A percentile compares a stretch with the other conserved stretches of the same genome.
These are phyloP conservation scores for Natrix natrix DNA, from an alignment of 2,797 vertebrate species.

Conservation along the genomic window DNA sequence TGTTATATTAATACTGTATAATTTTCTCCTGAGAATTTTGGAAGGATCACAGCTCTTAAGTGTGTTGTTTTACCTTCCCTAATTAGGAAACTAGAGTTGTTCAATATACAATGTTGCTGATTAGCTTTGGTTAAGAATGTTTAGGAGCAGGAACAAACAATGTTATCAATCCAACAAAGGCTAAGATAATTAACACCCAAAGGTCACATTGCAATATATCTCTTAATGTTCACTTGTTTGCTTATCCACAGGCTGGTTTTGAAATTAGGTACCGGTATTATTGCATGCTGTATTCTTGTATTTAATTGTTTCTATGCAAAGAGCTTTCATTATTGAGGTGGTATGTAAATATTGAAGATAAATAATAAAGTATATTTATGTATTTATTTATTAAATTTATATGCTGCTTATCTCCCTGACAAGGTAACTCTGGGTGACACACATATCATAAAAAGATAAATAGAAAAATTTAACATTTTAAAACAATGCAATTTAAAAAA, in stretches of 20 bases:
- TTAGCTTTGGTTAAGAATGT: background rate
- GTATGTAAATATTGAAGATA: background rate
- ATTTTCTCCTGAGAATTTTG: accelerated
- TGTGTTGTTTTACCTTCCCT: background rate
- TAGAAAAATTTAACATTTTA: background rate
- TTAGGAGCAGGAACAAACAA: background rate
- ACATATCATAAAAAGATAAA: background rate
- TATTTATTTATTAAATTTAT: background rate
- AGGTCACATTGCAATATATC: accelerated
- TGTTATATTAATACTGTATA: background rate
- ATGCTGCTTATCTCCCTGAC: background rate
- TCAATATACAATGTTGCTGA: background rate
- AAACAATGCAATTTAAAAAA: background rate
- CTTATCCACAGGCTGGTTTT: accelerated
- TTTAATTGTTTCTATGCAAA: background rate
- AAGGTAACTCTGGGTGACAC: background rate
- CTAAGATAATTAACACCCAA: accelerated
- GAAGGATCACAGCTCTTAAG: accelerated
- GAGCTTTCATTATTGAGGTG: background rate
- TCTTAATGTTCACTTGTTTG: accelerated
- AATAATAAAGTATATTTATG: background rate
- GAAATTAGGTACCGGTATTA: accelerated
- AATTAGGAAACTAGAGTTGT: accelerated
- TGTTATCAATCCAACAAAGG: background rate
- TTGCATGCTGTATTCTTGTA: background rate